Evolutionary conservation across 2,113 vertebrate species (phyloP).

Genomic region (Oxyruncus cristatus): DNA sequence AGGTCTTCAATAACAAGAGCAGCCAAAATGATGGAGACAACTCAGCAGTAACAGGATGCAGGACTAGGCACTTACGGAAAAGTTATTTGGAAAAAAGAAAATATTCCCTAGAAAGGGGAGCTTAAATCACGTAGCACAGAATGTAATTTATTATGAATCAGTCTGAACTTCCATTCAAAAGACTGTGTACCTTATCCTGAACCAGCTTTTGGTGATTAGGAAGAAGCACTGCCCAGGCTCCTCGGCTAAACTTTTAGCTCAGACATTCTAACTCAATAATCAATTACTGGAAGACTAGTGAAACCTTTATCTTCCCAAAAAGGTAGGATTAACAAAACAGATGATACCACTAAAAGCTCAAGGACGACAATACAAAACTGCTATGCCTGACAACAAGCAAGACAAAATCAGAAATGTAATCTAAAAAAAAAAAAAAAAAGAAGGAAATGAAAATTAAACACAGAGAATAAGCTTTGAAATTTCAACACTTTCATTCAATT

Average conservation of each 20-base stretch:
- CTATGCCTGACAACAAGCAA: not conserved
- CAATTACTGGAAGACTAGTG: not conserved
- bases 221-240: not conserved
- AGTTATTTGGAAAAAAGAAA: not conserved
- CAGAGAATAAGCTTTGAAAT: not conserved
- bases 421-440: not conserved
- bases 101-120: not conserved
- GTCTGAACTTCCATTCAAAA: constrained; percentile 3
- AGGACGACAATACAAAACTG: not conserved
- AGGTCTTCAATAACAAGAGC: not conserved
- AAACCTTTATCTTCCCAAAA: not conserved
- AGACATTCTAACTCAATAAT: not conserved
- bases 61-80: not conserved
- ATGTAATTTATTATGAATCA: not conserved
- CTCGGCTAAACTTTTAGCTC: not conserved
- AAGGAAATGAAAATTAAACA: not conserved
- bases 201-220: not conserved
- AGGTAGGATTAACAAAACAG: not conserved
- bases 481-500: not conserved
- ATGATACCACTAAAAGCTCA: not conserved
- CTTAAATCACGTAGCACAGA: not conserved
- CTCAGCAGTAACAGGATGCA: not conserved
- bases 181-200: not conserved
- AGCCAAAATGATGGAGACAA: not conserved
- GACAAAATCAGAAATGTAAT: not conserved